phyloP scores from a whole-genome alignment of 2,888 invertebrate genomes.

The Nebria brevicollis region DNA sequence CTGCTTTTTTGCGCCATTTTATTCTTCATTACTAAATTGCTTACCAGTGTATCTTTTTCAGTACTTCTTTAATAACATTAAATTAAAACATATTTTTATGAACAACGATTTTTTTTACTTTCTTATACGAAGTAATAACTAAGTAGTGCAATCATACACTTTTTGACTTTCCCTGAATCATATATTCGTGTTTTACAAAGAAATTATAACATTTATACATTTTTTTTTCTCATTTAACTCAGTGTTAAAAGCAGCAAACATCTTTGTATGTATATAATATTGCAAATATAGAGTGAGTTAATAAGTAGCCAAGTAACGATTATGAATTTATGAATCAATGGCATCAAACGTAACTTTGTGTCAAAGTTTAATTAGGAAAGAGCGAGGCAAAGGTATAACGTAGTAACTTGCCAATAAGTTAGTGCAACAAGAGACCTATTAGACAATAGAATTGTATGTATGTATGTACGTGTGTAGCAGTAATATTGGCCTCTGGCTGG shows the following conservation, averaged over 20 bases:
- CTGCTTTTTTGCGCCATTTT: slow-evolving; percentile 11
- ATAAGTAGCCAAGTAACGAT: no score
- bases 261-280: no score
- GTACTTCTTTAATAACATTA: not conserved
- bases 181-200: no score
- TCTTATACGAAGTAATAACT: no score
- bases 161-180: no score
- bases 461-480: not conserved
- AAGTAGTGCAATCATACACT: no score
- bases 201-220: no score
- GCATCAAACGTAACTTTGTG: not conserved
- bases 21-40: slow-evolving; percentile 41
- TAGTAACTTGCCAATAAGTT: not conserved
- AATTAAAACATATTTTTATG: not conserved
- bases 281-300: no score
- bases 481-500: not conserved
- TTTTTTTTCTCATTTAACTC: no score
- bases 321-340: not conserved
- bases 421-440: slow-evolving; percentile 1
- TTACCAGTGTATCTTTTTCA: slow-evolving; percentile 2
- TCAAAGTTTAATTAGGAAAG: not conserved
- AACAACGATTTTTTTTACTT: no score
- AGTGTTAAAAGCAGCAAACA: no score
- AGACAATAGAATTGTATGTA: not conserved
- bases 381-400: not conserved